Percentiles rank a stretch among this genome's conserved stretches.
Conservation (phyloP, 2,797 vertebrate species). For the Pitangus sulphuratus region DNA sequence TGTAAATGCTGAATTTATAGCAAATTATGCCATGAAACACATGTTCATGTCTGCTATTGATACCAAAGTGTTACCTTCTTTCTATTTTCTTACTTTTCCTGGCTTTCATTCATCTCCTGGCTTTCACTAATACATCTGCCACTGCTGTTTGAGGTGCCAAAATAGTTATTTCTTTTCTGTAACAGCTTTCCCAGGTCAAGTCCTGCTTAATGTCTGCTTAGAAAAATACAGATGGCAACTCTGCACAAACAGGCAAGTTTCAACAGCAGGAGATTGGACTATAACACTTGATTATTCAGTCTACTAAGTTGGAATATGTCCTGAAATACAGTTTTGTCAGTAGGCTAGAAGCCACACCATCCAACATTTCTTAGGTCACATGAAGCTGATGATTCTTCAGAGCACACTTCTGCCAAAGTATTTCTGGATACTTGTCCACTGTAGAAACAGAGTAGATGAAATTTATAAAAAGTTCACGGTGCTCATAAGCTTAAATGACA, state of each 20-base stretch:
- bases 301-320: background rate
- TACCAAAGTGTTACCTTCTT: background rate
- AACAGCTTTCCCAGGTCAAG: background rate
- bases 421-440: background rate
- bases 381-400: background rate
- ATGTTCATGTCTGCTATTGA: background rate
- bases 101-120: background rate
- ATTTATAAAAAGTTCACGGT: background rate
- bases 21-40: background rate
- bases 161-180: background rate
- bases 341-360: background rate
- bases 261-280: background rate
- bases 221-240: background rate
- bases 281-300: background rate
- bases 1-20: background rate
- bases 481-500: background rate
- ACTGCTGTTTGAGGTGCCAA: background rate
- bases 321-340: background rate
- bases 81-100: background rate
- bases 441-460: background rate
- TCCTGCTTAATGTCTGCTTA: background rate
- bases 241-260: background rate
- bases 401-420: background rate
- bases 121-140: background rate
- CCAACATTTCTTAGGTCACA: background rate